These are phyloP conservation scores for Paralvinella palmiformis DNA, from an alignment of 1,140 invertebrate genomes.

Conservation along the genomic window DNA sequence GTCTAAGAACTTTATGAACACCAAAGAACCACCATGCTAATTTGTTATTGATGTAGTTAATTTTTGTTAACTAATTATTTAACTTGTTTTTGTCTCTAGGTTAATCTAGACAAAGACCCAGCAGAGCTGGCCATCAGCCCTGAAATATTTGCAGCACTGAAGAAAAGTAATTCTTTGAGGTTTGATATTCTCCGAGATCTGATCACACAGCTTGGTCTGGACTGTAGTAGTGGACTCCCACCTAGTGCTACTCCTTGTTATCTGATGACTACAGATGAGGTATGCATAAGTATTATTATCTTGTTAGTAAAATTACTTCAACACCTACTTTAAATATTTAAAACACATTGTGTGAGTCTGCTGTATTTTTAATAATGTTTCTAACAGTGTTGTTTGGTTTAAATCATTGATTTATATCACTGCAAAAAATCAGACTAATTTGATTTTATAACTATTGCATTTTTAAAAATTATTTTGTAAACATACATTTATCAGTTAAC, in stretches of 20 bases:
- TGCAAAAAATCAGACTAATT: no score
- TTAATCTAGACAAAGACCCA: conserved; percentile 57
- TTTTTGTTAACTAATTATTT: background rate
- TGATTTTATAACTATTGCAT: no score
- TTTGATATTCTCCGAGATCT: conserved; percentile 73
- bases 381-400: no score
- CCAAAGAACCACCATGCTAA: background rate
- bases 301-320: no score
- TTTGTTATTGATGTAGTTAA: background rate
- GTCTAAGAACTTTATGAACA: background rate
- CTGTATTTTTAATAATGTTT: no score
- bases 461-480: no score
- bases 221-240: conserved; percentile 52
- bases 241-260: conserved; percentile 31
- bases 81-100: conserved; percentile 39
- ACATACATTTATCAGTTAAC: no score
- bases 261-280: conserved; percentile 30
- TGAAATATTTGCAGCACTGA: conserved; percentile 61
- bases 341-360: no score
- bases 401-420: no score
- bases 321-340: no score
- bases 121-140: conserved; percentile 49
- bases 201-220: conserved; percentile 64
- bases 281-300: no score
- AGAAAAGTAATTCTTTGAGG: conserved; percentile 59